Evolutionary conservation across 2,888 invertebrate species (phyloP).

Genomic region (Eupithecia subfuscata): DNA sequence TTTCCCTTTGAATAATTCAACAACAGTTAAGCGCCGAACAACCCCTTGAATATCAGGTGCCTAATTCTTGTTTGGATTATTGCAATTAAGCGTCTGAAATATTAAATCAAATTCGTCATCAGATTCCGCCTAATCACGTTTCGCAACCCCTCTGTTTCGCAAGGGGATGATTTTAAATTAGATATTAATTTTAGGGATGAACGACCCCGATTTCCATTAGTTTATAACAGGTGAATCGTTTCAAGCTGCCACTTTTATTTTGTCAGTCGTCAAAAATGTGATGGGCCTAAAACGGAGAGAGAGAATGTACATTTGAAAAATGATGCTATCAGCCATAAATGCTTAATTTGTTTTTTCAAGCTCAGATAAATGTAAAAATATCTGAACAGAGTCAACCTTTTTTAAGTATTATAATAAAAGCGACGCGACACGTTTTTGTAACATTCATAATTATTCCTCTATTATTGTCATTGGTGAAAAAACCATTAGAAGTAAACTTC

Average conservation of each 20-base stretch:
- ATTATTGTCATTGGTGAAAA: background rate
- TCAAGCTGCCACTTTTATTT: slow-evolving; percentile 46
- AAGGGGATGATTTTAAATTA: slow-evolving; percentile 71
- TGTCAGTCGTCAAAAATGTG: slow-evolving; percentile 24
- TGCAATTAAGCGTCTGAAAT: slow-evolving; percentile 56
- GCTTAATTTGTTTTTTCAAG: background rate
- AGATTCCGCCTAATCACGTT: slow-evolving; percentile 59
- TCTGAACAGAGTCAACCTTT: background rate
- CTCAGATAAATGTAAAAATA: background rate
- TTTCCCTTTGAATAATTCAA: slow-evolving; percentile 12
- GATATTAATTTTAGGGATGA: slow-evolving; percentile 76
- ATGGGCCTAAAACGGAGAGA: background rate
- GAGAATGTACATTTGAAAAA: background rate
- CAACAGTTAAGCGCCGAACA: slow-evolving; percentile 11
- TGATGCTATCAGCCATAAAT: background rate
- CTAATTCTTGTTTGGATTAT: slow-evolving; percentile 34
- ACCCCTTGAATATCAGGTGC: slow-evolving; percentile 25
- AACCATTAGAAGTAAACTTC: background rate
- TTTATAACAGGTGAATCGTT: slow-evolving; percentile 44
- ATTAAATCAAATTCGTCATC: slow-evolving; percentile 67
- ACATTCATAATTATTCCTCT: background rate
- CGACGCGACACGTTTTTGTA: background rate
- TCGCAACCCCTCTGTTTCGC: slow-evolving; percentile 45
- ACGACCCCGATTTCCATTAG: slow-evolving; percentile 56
- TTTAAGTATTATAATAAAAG: background rate